Evolutionary conservation across 2,797 vertebrate species (phyloP), one percentile per base, ranked within the genome.

Genomic region (Phrynocephalus vlangalii): DNA sequence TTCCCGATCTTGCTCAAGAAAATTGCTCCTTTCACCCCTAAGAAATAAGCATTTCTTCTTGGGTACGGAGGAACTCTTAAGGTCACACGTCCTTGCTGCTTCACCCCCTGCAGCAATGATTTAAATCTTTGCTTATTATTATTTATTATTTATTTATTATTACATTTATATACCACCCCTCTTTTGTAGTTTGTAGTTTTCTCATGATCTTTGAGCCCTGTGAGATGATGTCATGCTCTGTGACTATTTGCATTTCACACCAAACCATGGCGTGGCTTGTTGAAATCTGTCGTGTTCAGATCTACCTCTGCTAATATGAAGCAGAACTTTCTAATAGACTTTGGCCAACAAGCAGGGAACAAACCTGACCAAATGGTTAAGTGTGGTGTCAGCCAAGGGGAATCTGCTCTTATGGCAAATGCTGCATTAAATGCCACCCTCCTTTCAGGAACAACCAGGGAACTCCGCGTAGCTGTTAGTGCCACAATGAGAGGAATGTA

Each of bases 401-500:
- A 50, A 68, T 52, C 71, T 75, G 24, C 13, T 44, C 38, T 44
- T 38, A 10, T 56, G 72, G 26, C 50, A 63, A 75, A 30, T 75
- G 10, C 28, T 16, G 44, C 30, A 33, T 91, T 48, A 87, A 63
- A 0, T 68, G 22, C 20, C 20, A 73, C 22, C 88, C 85, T 90
- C 22, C 88, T 83, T 90, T 85, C 82, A 1, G 30, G 75, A 83
- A 87, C 3, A 9, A 71, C 63, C 75, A 50, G 18, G 6, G 0
- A 24, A 0, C 84, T 85, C 72, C 84, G 86, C 95, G 92, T 95
- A 92, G 91, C 90, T 87, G 10, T 10, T 82, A 28, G 89, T 94
- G 85, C 87, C 60, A 60, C 77, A 56, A 83, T 91, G 94, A 60
- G 92, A 92, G 86, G 22, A 84, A 88, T 91, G 3, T 96, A 96